phyloP scores from a whole-genome alignment of 2,888 invertebrate genomes.

The Oscheius sp. region DNA sequence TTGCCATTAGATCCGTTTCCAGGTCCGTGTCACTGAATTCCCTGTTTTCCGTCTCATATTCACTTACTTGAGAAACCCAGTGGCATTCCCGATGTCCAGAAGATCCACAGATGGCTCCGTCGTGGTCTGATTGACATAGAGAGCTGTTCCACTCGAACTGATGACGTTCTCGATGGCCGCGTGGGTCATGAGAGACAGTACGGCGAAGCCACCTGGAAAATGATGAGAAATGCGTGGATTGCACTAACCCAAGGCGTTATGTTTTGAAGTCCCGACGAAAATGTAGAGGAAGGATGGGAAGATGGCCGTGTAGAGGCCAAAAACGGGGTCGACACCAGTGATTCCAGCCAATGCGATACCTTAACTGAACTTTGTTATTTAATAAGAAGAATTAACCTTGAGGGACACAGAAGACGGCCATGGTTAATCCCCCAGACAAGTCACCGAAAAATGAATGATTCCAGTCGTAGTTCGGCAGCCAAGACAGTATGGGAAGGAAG shows the following conservation, averaged over 20 bases:
- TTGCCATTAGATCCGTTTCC: constrained; percentile 46
- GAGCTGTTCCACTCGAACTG: constrained; percentile 49
- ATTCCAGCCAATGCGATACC: constrained; percentile 72
- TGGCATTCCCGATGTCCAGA: constrained; percentile 44
- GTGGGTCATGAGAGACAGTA: constrained; percentile 70
- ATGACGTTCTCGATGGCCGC: constrained; percentile 69
- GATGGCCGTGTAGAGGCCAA: constrained; percentile 71
- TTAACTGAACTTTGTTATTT: constrained; percentile 6
- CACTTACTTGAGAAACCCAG: constrained; percentile 44
- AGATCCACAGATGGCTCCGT: constrained; percentile 40
- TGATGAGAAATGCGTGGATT: neutral
- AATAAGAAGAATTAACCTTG: neutral
- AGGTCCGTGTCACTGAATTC: constrained; percentile 46
- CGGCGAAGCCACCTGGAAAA: constrained; percentile 67
- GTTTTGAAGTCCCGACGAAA: constrained; percentile 71
- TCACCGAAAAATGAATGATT: constrained; percentile 69
- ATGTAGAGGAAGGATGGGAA: constrained; percentile 72
- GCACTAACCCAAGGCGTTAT: constrained; percentile 66
- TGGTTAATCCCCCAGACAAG: constrained; percentile 69
- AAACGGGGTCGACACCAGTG: constrained; percentile 71
- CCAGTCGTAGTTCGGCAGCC: constrained; percentile 61
- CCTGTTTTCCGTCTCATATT: neutral
- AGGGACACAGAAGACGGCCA: constrained; percentile 72
- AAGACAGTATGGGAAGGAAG: constrained; percentile 51
- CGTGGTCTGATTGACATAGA: constrained; percentile 52